Conservation (phyloP, 2,113 vertebrate species). For the Rhinoderma darwinii region DNA sequence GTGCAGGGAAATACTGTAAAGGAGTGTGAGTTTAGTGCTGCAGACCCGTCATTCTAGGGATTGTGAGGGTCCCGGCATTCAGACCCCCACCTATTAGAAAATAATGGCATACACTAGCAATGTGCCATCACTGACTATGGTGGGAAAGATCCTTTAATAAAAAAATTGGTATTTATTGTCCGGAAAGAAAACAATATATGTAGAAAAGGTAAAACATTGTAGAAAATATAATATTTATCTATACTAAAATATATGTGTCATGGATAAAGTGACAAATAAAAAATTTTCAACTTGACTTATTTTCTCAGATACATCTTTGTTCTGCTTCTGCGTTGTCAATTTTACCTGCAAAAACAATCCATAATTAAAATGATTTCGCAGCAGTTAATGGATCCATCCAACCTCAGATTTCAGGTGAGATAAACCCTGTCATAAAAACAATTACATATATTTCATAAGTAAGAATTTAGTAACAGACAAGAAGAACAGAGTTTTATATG, state of each 20-base stretch:
- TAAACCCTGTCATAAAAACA: constrained; percentile 1
- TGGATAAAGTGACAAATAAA: neutral
- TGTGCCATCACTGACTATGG: no score
- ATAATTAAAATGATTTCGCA: neutral
- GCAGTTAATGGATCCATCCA: neutral
- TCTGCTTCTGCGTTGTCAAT: neutral
- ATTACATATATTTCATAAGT: neutral
- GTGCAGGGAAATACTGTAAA: no score
- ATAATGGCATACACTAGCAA: no score
- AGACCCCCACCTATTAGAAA: no score
- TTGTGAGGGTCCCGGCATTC: no score
- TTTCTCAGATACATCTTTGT: neutral
- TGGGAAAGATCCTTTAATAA: no score
- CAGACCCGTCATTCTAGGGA: no score
- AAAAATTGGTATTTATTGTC: no score
- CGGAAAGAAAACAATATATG: no score
- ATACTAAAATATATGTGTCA: no score
- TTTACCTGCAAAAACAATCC: neutral
- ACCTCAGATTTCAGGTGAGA: neutral
- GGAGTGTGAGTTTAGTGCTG: no score
- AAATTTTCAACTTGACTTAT: neutral
- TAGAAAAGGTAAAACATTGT: neutral
- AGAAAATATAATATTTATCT: no score
- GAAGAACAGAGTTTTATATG: neutral
- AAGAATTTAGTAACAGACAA: neutral